These are phyloP conservation scores for Hippoglossus hippoglossus DNA, from an alignment of 2,797 vertebrate species.

Conservation along the genomic window DNA sequence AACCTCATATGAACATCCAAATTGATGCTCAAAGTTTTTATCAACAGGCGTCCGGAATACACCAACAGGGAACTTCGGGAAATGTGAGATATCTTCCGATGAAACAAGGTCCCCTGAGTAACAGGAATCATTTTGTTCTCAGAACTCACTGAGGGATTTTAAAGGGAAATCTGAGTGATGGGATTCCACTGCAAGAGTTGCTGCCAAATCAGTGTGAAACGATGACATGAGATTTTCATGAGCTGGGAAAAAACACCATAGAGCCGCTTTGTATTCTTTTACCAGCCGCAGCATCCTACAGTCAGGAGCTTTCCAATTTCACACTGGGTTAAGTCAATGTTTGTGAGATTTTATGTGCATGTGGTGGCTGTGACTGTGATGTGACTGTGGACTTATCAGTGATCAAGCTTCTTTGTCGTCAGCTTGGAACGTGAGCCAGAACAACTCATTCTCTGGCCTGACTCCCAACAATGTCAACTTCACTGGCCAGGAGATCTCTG, in stretches of 20 bases:
- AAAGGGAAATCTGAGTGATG: conserved; percentile 29
- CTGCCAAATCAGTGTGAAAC: conserved; percentile 45
- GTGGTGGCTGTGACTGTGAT: conserved; percentile 4
- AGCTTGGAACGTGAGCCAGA: conserved; percentile 23
- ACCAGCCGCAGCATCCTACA: conserved; percentile 24
- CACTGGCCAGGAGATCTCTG: conserved; percentile 15
- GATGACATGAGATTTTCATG: conserved; percentile 49
- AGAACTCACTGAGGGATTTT: conserved; percentile 25
- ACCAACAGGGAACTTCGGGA: not conserved
- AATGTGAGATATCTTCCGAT: conserved; percentile 5
- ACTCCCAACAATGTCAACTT: conserved; percentile 16
- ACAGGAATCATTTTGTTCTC: conserved; percentile 45
- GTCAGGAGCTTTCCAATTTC: conserved; percentile 23
- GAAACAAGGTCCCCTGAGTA: conserved; percentile 3
- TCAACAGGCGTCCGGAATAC: not conserved
- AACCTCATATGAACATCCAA: not conserved
- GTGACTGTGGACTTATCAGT: conserved; percentile 11
- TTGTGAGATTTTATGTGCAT: conserved; percentile 1
- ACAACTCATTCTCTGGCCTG: conserved; percentile 24
- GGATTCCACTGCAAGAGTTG: conserved; percentile 29
- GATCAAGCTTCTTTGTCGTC: conserved; percentile 17
- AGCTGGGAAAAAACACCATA: conserved; percentile 10
- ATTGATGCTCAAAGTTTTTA: not conserved
- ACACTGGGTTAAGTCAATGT: conserved; percentile 12
- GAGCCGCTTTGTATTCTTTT: conserved; percentile 21